Evolutionary conservation across 2,888 invertebrate genomes (phyloP), one percentile per base, ranked within the genome.

Genomic region (Heliothis peltigera): DNA sequence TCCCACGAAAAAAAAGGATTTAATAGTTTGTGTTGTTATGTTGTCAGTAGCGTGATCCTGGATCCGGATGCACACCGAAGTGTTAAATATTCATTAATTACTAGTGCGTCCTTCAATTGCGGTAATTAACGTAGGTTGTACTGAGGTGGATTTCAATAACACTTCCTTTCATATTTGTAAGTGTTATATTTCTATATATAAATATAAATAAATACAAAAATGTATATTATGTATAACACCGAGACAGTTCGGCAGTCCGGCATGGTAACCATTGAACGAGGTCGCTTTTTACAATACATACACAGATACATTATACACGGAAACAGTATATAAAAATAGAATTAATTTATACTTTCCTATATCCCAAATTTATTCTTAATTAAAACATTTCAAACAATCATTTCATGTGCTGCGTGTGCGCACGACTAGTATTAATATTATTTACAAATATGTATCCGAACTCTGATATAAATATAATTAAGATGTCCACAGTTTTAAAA

Each of bases 41-140:
- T 46, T 66, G 49, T 47, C 43, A 47, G 47, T 22, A 4, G 25
- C 21, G 60, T 49, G 46, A 75, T 62, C 53, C 56, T 70, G 70
- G 46, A 75, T 62, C 53, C 56, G 75, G 70, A 76, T 65, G 65
- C 57, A 60, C n/a, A 53, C 47, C 43, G 35, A 43, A 22, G 57
- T 56, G 71, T 57, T 71, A 35, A 64, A 60, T 73, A 71, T 71
- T 71, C 42, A 72, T 70, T 53, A 64, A 64, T 64, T 60, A 56
- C 52, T 18, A n/a, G 46, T 8, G 53, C 53, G 77, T 65, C 77
- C 77, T 65, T 60, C 56, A 57, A 47, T 54, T 21, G 10, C 28
- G 19, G 28, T 56, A 57, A 76, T 65, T 53, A 57, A 43, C n/a
- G 56, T 71, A 51, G 59, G 52, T 64, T 56, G 44, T 19, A 54